Conservation (phyloP, 2,113 vertebrate genomes). For the Pholis gunnellus region DNA sequence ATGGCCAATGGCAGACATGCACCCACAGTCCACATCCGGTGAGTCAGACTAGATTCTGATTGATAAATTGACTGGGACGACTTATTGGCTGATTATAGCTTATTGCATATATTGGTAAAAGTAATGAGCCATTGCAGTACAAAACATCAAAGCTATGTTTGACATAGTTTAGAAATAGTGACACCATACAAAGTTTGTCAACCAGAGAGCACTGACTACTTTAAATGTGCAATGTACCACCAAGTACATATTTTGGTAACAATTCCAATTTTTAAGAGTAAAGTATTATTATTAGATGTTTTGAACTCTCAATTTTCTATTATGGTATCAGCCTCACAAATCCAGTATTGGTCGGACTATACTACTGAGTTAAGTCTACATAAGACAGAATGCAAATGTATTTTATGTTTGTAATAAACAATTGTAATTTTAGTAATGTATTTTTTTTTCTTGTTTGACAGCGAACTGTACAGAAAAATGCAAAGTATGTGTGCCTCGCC, state of each 20-base stretch:
- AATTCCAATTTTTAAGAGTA: background rate
- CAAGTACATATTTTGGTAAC: background rate
- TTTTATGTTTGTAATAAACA: background rate
- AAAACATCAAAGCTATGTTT: background rate
- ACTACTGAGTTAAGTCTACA: background rate
- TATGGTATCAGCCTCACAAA: background rate
- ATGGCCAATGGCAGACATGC: background rate
- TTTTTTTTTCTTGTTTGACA: conserved; percentile 70
- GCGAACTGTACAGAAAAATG: conserved; percentile 98
- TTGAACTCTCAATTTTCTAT: background rate
- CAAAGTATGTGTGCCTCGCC: conserved; percentile 96
- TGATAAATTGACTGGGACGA: too few species aligned
- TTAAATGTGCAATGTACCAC: background rate
- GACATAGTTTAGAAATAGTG: background rate
- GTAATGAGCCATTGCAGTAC: background rate
- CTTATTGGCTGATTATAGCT: background rate
- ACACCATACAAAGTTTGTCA: background rate
- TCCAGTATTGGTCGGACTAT: background rate
- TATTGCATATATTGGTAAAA: background rate
- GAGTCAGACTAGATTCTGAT: too few species aligned
- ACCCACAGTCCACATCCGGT: too few species aligned
- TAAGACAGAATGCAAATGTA: background rate
- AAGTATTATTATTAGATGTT: background rate
- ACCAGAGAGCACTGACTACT: background rate
- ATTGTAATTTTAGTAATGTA: too few species aligned